These are phyloP conservation scores for Pachliopta kotzebuea DNA, from an alignment of 2,888 invertebrate genomes.

Conservation along the genomic window DNA sequence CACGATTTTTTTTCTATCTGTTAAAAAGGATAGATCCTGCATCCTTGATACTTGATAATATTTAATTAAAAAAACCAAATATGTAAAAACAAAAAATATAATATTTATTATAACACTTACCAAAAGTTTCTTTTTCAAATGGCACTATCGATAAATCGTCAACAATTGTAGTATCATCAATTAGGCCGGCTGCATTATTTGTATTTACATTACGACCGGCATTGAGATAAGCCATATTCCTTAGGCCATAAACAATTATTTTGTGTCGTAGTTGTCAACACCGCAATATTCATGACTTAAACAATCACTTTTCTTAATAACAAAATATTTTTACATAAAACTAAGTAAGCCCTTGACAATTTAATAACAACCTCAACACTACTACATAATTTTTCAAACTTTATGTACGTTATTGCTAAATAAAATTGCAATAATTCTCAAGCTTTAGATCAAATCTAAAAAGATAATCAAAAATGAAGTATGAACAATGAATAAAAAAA, in stretches of 20 bases:
- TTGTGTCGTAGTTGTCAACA: conserved; percentile 53
- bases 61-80: no score
- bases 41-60: no score
- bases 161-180: conserved; percentile 55
- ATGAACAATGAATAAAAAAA: conserved; percentile 1
- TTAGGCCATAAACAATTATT: conserved; percentile 44
- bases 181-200: conserved; percentile 41
- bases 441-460: neutral
- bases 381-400: neutral
- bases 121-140: conserved; percentile 93
- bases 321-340: conserved; percentile 2
- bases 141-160: conserved; percentile 92
- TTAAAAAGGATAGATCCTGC: no score
- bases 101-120: conserved; percentile 76
- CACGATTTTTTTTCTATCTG: no score
- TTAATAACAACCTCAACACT: neutral
- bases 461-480: conserved; percentile 3
- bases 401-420: neutral
- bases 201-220: conserved; percentile 52
- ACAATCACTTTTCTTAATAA: conserved; percentile 1
- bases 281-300: conserved; percentile 64
- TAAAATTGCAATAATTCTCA: neutral
- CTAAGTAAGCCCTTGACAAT: neutral
- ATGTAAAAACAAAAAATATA: neutral
- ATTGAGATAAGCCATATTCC: conserved; percentile 68